Conservation (phyloP, 2,888 invertebrate genomes). For the Caenorhabditis doughertyi region DNA sequence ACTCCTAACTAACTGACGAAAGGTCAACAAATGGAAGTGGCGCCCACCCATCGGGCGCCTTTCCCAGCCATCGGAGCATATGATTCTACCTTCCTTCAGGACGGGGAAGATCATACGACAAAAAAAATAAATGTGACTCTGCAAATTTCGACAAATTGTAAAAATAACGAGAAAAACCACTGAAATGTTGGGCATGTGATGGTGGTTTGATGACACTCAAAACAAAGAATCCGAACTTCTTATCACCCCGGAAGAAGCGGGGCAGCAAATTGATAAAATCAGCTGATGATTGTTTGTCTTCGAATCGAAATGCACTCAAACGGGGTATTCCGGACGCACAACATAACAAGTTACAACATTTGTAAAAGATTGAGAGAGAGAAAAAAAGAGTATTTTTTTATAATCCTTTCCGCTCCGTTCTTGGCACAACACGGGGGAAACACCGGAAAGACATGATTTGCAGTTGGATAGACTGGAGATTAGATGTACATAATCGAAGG, state of each 20-base stretch:
- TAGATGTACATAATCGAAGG: neutral
- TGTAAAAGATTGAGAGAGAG: neutral
- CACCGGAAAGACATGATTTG: slow-evolving; percentile 29
- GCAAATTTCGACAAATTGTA: neutral
- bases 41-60: slow-evolving; percentile 45
- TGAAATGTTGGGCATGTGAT: slow-evolving; percentile 9
- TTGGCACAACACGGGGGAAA: neutral
- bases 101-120: neutral
- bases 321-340: neutral
- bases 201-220: neutral
- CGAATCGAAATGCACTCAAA: neutral
- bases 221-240: slow-evolving; percentile 11
- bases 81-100: too few species aligned
- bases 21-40: slow-evolving; percentile 49
- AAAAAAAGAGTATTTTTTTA: neutral
- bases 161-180: slow-evolving; percentile 8
- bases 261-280: too few species aligned
- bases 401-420: slow-evolving; percentile 26
- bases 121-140: slow-evolving; percentile 11
- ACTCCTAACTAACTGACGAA: too few species aligned
- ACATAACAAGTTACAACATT: neutral
- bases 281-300: slow-evolving; percentile 2
- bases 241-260: neutral
- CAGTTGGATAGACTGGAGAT: neutral
- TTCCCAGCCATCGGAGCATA: slow-evolving; percentile 16